These are phyloP conservation scores for Boulengeromyrus knoepffleri DNA, from an alignment of 2,113 vertebrate species.

Conservation along the genomic window DNA sequence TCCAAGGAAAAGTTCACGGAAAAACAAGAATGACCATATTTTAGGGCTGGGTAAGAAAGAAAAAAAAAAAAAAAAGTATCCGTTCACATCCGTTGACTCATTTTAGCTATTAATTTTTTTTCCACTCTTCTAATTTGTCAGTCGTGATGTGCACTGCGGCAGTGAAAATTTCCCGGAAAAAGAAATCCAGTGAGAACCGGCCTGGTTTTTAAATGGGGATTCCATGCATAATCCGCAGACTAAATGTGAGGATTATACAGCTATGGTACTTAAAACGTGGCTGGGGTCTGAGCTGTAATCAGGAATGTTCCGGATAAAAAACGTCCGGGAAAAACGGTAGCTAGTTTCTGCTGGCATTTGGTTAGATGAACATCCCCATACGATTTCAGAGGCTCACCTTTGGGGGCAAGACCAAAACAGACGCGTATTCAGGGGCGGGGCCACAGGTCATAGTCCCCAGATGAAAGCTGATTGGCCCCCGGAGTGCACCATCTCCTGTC, in stretches of 20 bases:
- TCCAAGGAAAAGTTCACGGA: background rate
- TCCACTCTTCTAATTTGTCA: background rate
- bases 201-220: background rate
- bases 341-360: background rate
- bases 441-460: background rate
- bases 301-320: background rate
- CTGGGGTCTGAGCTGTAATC: background rate
- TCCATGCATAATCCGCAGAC: background rate
- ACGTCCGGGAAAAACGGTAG: background rate
- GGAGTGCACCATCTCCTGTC: background rate
- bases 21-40: background rate
- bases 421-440: background rate
- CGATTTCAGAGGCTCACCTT: background rate
- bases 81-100: background rate
- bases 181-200: background rate
- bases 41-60: background rate
- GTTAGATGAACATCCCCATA: background rate
- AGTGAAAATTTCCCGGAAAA: background rate
- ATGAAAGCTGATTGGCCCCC: background rate
- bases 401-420: background rate
- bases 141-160: background rate
- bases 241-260: slow-evolving; percentile 7
- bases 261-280: background rate
- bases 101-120: background rate
- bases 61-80: background rate